These are phyloP conservation scores for Synergus japonicus DNA, from an alignment of 2,888 invertebrate genomes.

Conservation along the genomic window DNA sequence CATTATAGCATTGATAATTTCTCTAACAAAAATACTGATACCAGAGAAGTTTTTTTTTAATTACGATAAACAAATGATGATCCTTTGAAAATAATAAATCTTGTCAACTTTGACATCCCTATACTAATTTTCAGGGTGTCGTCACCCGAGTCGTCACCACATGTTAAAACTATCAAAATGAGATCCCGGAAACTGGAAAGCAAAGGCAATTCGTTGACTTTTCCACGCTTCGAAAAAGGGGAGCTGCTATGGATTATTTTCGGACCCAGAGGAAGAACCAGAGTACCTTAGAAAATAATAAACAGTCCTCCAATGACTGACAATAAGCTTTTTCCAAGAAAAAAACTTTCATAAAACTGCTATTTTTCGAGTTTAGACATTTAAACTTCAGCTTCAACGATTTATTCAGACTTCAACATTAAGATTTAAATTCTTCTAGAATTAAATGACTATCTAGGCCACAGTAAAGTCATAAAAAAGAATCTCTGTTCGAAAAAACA, in stretches of 20 bases:
- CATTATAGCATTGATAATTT: background rate
- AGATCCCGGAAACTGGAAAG: slow-evolving; percentile 15
- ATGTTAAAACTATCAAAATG: slow-evolving; percentile 25
- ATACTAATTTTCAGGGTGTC: slow-evolving; percentile 18
- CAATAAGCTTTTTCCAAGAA: background rate
- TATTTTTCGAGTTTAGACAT: background rate
- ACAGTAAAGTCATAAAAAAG: background rate
- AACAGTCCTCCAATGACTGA: background rate
- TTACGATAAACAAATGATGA: background rate
- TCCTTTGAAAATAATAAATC: slow-evolving; percentile 8
- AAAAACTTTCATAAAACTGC: background rate
- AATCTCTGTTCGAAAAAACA: background rate
- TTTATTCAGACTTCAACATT: background rate
- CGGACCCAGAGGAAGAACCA: background rate
- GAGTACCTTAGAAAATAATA: slow-evolving; percentile 14
- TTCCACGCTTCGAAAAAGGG: slow-evolving; percentile 12
- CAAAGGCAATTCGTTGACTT: background rate
- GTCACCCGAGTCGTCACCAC: background rate
- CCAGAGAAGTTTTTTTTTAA: background rate
- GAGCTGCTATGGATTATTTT: slow-evolving; percentile 3
- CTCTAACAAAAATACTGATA: background rate
- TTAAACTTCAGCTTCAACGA: background rate
- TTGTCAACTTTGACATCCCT: background rate
- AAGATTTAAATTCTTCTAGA: background rate
- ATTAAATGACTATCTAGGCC: background rate